Evolutionary conservation across 2,888 invertebrate genomes (phyloP).

Genomic region (Dastarcus helophoroides): DNA sequence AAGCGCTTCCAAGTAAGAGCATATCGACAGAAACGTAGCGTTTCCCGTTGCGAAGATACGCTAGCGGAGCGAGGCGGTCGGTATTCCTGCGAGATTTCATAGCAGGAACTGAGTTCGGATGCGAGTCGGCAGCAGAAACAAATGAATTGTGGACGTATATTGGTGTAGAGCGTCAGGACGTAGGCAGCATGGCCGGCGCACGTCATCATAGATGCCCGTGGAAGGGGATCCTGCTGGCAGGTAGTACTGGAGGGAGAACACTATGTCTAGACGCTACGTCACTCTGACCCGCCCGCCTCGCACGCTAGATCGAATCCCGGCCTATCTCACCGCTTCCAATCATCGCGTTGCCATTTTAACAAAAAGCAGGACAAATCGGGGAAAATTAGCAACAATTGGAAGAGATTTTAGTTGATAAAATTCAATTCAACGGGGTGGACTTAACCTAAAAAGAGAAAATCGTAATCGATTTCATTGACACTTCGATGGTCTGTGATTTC

Average conservation of each 20-base stretch:
- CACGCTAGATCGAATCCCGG: slow-evolving; percentile 15
- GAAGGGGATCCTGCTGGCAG: slow-evolving; percentile 15
- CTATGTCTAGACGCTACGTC: slow-evolving; percentile 19
- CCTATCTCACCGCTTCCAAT: background rate
- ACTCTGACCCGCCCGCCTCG: slow-evolving; percentile 15
- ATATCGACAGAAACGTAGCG: too few species aligned
- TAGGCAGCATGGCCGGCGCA: slow-evolving; percentile 15
- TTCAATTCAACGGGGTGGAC: too few species aligned
- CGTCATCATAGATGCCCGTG: slow-evolving; percentile 12
- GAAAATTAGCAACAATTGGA: too few species aligned
- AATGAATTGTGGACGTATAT: background rate
- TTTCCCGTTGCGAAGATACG: background rate
- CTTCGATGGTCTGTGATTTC: too few species aligned
- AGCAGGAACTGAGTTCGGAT: slow-evolving; percentile 2
- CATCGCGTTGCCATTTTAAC: background rate
- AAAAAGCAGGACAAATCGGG: too few species aligned
- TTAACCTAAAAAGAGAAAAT: too few species aligned
- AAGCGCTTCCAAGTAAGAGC: too few species aligned
- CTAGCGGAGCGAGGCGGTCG: too few species aligned
- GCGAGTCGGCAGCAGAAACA: background rate
- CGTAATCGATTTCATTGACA: too few species aligned
- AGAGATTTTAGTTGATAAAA: too few species aligned
- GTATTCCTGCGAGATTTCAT: slow-evolving; percentile 2
- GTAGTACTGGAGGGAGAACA: slow-evolving; percentile 15
- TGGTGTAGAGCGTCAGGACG: slow-evolving; percentile 3